A percentile compares a stretch with the other conserved stretches of the same genome.
Evolutionary conservation across 2,113 vertebrate genomes (phyloP).

Genomic region (Catharus fuscescens): DNA sequence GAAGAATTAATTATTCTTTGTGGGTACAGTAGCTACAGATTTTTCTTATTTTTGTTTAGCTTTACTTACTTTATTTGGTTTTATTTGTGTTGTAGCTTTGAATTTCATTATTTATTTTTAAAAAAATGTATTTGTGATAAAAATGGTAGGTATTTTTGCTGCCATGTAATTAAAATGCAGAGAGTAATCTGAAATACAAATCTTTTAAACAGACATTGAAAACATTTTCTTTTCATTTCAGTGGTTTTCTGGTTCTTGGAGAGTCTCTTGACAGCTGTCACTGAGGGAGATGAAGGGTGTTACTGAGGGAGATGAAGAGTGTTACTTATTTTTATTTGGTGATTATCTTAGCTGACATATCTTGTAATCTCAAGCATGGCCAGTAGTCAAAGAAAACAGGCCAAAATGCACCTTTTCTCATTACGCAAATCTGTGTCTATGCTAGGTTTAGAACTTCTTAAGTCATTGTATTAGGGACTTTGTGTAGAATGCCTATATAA

Average conservation of each 20-base stretch:
- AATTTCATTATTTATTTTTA: background rate
- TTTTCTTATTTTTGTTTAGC: background rate
- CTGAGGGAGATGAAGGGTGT: background rate
- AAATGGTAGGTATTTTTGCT: background rate
- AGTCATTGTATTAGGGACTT: background rate
- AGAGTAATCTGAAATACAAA: background rate
- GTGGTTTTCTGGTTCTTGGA: background rate
- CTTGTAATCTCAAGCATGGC: background rate
- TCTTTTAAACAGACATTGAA: background rate
- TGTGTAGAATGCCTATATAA: background rate
- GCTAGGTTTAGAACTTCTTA: background rate
- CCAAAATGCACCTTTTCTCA: background rate
- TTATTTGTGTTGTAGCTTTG: background rate
- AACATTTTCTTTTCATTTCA: background rate
- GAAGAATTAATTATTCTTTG: background rate
- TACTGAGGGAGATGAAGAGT: background rate
- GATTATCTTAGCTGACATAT: background rate
- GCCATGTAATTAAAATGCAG: background rate
- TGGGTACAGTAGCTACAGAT: background rate
- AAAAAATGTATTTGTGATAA: background rate
- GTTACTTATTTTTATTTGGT: background rate
- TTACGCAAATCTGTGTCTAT: background rate
- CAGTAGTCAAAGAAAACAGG: background rate
- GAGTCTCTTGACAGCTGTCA: background rate
- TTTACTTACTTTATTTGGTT: background rate